These are phyloP conservation scores for Schrankia costaestrigalis DNA, from an alignment of 2,888 invertebrate genomes.

Conservation along the genomic window DNA sequence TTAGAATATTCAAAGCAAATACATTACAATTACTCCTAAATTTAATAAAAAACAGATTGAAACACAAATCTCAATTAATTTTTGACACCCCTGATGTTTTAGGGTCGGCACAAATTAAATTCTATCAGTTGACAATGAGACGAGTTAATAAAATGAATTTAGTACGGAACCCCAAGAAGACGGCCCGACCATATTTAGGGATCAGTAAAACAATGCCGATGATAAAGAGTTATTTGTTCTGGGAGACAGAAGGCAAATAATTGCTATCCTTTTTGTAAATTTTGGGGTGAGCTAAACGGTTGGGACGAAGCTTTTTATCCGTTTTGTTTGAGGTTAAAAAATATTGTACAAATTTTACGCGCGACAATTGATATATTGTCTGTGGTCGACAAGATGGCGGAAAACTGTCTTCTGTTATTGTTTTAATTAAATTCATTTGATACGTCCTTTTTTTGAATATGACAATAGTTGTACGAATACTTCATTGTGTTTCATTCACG, in stretches of 20 bases:
- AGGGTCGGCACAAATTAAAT: constrained; percentile 73
- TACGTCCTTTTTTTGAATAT: not conserved
- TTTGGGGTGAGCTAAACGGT: constrained; percentile 38
- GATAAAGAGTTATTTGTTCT: constrained; percentile 68
- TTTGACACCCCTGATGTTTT: constrained; percentile 47
- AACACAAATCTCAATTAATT: constrained; percentile 10
- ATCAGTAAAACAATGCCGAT: constrained; percentile 66
- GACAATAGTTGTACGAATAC: too few relatives aligned
- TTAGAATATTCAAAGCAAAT: too few relatives aligned
- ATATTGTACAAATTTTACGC: constrained; percentile 29
- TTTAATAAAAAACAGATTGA: too few relatives aligned
- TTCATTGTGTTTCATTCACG: too few relatives aligned
- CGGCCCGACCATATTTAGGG: constrained; percentile 51
- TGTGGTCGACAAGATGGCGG: constrained; percentile 2
- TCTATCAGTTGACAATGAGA: constrained; percentile 77
- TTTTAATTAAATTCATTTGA: not conserved
- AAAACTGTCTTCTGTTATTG: not conserved
- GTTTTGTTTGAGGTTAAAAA: constrained; percentile 31
- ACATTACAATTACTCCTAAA: too few relatives aligned
- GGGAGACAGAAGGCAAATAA: constrained; percentile 70
- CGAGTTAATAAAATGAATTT: constrained; percentile 78
- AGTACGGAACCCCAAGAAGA: constrained; percentile 55
- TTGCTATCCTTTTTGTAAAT: constrained; percentile 51
- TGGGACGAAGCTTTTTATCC: constrained; percentile 23
- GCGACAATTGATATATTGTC: constrained; percentile 19